These are phyloP conservation scores for Oreochromis niloticus DNA, from an alignment of 2,113 vertebrate species.

Conservation along the genomic window DNA sequence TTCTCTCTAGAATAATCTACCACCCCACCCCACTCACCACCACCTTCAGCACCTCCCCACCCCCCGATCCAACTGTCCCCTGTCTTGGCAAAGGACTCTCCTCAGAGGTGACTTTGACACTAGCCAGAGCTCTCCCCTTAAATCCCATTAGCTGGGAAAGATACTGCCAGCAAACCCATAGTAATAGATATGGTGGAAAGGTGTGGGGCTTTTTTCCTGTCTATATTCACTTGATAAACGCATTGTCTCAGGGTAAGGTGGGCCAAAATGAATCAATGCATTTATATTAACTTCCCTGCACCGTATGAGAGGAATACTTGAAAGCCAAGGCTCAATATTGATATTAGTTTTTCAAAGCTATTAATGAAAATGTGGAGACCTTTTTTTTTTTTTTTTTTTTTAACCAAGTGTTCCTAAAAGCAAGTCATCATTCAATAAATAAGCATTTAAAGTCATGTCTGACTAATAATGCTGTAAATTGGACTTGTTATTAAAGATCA, in stretches of 20 bases:
- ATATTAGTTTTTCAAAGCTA: neutral
- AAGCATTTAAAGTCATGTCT: neutral
- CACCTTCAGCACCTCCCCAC: neutral
- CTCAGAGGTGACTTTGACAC: constrained; percentile 74
- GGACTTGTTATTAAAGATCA: neutral
- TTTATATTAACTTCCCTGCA: constrained; percentile 1
- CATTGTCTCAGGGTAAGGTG: neutral
- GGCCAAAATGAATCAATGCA: constrained; percentile 7
- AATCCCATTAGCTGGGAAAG: constrained; percentile 50
- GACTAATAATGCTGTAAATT: neutral
- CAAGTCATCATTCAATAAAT: neutral
- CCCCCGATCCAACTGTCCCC: constrained; percentile 35
- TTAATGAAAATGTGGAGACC: neutral
- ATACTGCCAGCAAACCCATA: constrained; percentile 13
- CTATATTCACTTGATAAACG: constrained; percentile 1
- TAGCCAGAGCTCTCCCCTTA: constrained; percentile 57
- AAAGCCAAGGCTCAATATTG: neutral
- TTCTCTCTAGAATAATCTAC: constrained; percentile 50
- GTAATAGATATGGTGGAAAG: constrained; percentile 13
- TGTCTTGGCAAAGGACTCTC: constrained; percentile 58
- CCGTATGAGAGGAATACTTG: neutral
- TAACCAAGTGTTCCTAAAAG: neutral
- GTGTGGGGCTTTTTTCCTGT: neutral
- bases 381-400: neutral
- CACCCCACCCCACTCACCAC: neutral